Conservation (phyloP, 2,797 vertebrate genomes). For the Limnodromus scolopaceus region DNA sequence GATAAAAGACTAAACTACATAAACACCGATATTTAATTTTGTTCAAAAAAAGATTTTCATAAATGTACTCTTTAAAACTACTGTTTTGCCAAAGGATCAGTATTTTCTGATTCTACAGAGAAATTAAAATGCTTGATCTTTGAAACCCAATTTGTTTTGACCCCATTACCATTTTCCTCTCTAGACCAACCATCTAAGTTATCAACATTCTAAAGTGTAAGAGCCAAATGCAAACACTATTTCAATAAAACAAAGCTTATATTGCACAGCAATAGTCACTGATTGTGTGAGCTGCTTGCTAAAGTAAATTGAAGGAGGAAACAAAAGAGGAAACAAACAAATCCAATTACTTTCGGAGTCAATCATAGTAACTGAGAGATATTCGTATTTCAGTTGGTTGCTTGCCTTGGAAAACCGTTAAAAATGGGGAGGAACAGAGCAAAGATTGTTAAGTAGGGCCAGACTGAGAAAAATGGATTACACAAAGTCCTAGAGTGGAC, state of each 20-base stretch:
- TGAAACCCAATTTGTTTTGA: neutral
- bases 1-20: neutral
- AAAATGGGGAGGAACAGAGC: neutral
- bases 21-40: neutral
- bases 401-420: neutral
- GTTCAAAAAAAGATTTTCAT: neutral
- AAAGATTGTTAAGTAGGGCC: neutral
- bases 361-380: neutral
- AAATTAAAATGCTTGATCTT: neutral
- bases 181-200: neutral
- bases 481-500: neutral
- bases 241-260: neutral
- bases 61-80: neutral
- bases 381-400: neutral
- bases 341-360: neutral
- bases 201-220: neutral
- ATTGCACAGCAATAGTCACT: neutral
- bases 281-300: neutral
- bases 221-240: neutral
- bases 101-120: neutral
- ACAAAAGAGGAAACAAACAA: neutral
- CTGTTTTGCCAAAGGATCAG: neutral
- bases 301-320: neutral
- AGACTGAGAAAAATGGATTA: neutral
- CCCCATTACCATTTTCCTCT: neutral